These are phyloP conservation scores for Antechinus stuartii DNA, from an alignment of 2,113 vertebrate genomes.

Conservation along the genomic window DNA sequence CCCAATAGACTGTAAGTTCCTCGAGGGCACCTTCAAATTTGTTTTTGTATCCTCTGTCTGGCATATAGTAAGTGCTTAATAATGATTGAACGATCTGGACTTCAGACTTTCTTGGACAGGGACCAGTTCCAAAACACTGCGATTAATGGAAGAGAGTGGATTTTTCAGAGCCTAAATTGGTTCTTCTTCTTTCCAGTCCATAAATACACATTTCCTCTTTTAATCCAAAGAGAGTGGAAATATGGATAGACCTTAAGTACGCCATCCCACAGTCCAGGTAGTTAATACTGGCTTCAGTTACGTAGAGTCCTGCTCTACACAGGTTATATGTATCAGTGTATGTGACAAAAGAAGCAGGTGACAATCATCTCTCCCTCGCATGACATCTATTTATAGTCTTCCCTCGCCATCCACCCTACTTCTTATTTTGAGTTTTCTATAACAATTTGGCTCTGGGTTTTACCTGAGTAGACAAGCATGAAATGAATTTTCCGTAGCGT, in stretches of 20 bases:
- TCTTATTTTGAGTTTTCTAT: slow-evolving; percentile 34
- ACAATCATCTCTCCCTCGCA: background rate
- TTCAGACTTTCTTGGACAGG: background rate
- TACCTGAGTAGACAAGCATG: slow-evolving; percentile 70
- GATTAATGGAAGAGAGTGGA: background rate
- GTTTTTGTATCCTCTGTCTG: background rate
- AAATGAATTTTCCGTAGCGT: slow-evolving; percentile 64
- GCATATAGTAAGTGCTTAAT: background rate
- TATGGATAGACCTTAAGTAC: background rate
- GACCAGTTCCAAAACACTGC: background rate
- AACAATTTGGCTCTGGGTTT: slow-evolving; percentile 55
- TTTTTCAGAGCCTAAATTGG: background rate
- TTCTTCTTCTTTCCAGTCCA: background rate
- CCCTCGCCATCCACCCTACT: background rate
- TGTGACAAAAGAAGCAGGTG: background rate
- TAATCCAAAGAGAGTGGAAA: background rate
- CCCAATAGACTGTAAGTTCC: background rate
- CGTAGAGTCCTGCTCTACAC: background rate
- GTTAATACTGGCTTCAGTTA: background rate
- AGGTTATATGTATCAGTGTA: background rate
- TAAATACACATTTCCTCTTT: background rate
- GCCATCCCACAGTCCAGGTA: background rate
- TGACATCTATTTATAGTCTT: slow-evolving; percentile 24
- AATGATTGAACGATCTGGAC: background rate
- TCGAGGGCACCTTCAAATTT: background rate